Evolutionary conservation across 1,140 invertebrate genomes (phyloP), one percentile per base, ranked within the genome.

Genomic region (Rhopalosiphum maidis): DNA sequence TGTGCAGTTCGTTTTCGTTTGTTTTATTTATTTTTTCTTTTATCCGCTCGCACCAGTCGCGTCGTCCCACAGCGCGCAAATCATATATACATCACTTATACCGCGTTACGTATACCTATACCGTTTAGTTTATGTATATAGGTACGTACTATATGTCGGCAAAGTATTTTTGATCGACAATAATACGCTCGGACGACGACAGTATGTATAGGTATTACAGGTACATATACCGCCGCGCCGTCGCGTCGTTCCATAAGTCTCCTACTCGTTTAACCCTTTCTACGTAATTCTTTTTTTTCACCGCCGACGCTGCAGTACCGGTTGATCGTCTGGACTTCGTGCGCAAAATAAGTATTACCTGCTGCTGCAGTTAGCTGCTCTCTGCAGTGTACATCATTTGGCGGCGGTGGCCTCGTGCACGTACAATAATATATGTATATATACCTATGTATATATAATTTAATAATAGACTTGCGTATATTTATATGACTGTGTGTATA

Each of bases 231-330:
- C 55, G 25, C 55, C 30, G 15, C 60, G 30, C 55, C 55, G 55
- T 30, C 55, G 55, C 30, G 60, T n/a, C 60, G 15, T 68, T 68
- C 11, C 60, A 77, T 77, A 77, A 77, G 60, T 77, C 60, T 77
- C 60, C 60, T 77, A 77, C 60, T 77, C 60, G 60, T n/a, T 77
- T 77, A n/a, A 77, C 60, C 60, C 30, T 60, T 60, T 60, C 55
- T 60, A 9, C 23, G 55, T 5, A 60, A 11, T 60, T 60, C 25
- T 68, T 77, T 77, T 77, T 18, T 35, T 68, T 68, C 60, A 15
- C 60, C n/a, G 60, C 60, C n/a, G 30, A n/a, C 60, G 60, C 15
- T 8, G 30, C 11, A 30, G 4, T 30, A 77, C 60, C 15, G 60
- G 60, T 77, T n/a, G n/a, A 35, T 18, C 60, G 60, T 68, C 60